Percentiles rank a stretch among this genome's conserved stretches.
Conservation (phyloP, 2,888 invertebrate genomes). For the Tipula helvola region DNA sequence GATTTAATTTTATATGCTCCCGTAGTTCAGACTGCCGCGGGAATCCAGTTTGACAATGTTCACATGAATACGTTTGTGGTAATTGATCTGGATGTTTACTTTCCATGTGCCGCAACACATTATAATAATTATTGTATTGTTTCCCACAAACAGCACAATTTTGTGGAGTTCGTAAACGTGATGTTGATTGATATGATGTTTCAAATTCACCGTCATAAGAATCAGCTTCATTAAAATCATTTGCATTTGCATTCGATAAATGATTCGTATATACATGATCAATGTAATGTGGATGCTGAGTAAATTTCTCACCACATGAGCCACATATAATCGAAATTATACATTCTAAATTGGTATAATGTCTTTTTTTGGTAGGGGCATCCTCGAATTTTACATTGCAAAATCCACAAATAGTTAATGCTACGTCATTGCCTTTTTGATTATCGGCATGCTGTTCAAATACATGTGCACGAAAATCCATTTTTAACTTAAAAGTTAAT, state of each 20-base stretch:
- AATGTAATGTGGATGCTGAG: slow-evolving; percentile 32
- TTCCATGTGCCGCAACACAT: slow-evolving; percentile 36
- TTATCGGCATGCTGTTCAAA: slow-evolving; percentile 34
- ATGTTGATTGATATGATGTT: background rate
- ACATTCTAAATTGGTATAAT: slow-evolving; percentile 36
- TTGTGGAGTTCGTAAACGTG: slow-evolving; percentile 29
- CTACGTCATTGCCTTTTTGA: slow-evolving; percentile 30
- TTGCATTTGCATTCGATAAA: slow-evolving; percentile 21
- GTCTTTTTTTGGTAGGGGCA: slow-evolving; percentile 32
- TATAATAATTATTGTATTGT: slow-evolving; percentile 36
- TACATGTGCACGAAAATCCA: slow-evolving; percentile 35
- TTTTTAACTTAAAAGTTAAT: slow-evolving; percentile 31
- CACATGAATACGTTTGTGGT: slow-evolving; percentile 35
- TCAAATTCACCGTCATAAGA: slow-evolving; percentile 9
- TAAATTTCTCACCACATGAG: slow-evolving; percentile 33
- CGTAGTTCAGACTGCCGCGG: slow-evolving; percentile 33
- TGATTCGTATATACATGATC: slow-evolving; percentile 35
- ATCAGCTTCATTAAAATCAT: slow-evolving; percentile 8
- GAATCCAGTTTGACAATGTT: slow-evolving; percentile 32
- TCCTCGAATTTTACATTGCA: slow-evolving; percentile 33
- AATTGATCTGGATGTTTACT: slow-evolving; percentile 36
- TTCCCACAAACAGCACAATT: slow-evolving; percentile 35
- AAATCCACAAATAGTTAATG: slow-evolving; percentile 31
- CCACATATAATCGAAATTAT: slow-evolving; percentile 33
- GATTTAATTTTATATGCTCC: slow-evolving; percentile 33